Evolutionary conservation across 2,797 vertebrate species (phyloP), one percentile per base, ranked within the genome.

Genomic region (Pseudomugil gertrudae): DNA sequence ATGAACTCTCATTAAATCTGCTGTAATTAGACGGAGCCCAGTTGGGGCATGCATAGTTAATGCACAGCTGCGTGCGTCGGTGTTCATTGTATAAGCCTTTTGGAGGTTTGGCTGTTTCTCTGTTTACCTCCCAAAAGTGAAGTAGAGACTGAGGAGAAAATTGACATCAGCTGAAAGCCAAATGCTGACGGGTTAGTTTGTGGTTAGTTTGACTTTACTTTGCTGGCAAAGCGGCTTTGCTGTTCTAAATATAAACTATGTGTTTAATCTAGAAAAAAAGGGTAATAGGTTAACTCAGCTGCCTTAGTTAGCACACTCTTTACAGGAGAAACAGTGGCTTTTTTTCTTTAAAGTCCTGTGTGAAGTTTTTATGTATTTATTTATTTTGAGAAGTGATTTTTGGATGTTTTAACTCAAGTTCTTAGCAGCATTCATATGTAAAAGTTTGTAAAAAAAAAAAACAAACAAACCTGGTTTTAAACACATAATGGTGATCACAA

Each of bases 1-100:
- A 90, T 83, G 48, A 76, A 50, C 47, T 66, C 54, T 58, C 71
- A 82, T 80, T 79, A 86, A 69, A 69, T 66, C 51, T 3, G 27
- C 10, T 0, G 57, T 79, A 76, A 89, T 89, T 83, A 83, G 68
- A 35, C 38, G 5, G 36, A 27, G 23, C 0, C 5, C n/a, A 51
- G 69, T 59, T 57, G 62, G 48, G 60, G 69, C 24, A 51, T 33
- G 57, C 58, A 47, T 57, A 26, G 30, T 15, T 61, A 24, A 59
- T 17, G 43, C 9, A 6, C 52, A 36, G 38, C 48, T 64, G 63
- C n/a, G 43, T 63, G 64, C 70, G 4, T 74, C 55, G 61, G 40
- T 63, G 63, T 76, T 3, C 72, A 55, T 63, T 57, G 36, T 61
- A 29, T 43, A 52, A 60, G 33, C 29, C 29, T 58, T 55, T 63